Evolutionary conservation across 2,797 vertebrate genomes (phyloP).

Genomic region (Philypnodon macrostomus): DNA sequence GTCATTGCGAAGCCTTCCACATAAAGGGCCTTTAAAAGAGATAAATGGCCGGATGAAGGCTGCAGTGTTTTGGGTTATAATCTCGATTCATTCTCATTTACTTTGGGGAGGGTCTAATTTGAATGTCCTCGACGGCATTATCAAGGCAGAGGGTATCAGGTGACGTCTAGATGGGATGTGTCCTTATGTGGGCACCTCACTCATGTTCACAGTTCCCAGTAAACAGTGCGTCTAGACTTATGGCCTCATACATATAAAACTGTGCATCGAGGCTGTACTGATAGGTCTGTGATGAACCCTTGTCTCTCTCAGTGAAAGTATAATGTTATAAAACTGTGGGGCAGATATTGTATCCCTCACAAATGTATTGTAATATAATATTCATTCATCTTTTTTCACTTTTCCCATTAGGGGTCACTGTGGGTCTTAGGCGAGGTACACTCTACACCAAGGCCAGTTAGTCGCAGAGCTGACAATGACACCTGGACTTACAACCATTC

Average conservation of each 20-base stretch:
- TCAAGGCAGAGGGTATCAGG: conserved; percentile 74
- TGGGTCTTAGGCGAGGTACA: too few relatives aligned
- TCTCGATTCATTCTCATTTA: conserved; percentile 80
- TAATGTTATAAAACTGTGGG: background rate
- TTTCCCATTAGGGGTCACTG: too few relatives aligned
- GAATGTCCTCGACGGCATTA: conserved; percentile 72
- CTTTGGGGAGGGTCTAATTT: conserved; percentile 66
- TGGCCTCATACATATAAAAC: conserved; percentile 1
- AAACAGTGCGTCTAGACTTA: background rate
- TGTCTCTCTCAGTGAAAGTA: too few relatives aligned
- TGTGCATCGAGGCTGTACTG: too few relatives aligned
- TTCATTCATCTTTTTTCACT: too few relatives aligned
- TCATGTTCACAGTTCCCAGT: conserved; percentile 30
- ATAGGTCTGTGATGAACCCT: too few relatives aligned
- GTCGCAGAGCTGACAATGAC: too few relatives aligned
- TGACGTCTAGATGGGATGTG: conserved; percentile 38
- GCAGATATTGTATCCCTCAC: too few relatives aligned
- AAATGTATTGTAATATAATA: too few relatives aligned
- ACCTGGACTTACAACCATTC: too few relatives aligned
- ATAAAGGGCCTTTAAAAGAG: conserved; percentile 76
- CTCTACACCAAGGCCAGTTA: too few relatives aligned
- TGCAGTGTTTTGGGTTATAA: conserved; percentile 70
- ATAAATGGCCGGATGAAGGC: conserved; percentile 74
- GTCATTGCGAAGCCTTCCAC: conserved; percentile 74
- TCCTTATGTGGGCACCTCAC: conserved; percentile 51